Evolutionary conservation across 2,113 vertebrate species (phyloP), one percentile per base, ranked within the genome.

Genomic region (Pipa parva): DNA sequence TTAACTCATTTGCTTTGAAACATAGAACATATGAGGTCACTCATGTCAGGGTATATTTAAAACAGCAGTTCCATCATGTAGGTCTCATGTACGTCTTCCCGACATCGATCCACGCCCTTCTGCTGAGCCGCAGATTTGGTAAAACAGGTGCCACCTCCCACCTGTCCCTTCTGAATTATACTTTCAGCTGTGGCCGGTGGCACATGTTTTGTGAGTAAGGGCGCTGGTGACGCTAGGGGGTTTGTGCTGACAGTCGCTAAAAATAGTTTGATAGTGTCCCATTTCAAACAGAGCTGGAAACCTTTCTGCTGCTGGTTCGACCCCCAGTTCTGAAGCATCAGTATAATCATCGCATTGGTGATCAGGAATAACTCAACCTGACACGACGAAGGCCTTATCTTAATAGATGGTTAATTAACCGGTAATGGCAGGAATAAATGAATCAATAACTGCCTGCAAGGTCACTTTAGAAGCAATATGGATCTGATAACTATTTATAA

Each of bases 241-340:
- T 46, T 31, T 28, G 52, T 59, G 65, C 33, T 59, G 57, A 68
- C 66, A 61, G 58, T 24, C 8, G 13, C 66, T 70, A 70, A 70
- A 58, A 70, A 70, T 70, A 70, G 58, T 7, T 9, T 6, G 2
- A 6, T 11, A 8, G 58, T 61, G 60, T 70, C 57, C 48, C 33
- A 29, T 70, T 70, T 59, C 66, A 69, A 3, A 7, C 9, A 25
- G 45, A 13, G 25, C 22, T 5, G 36, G 22, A 42, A 48, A 24
- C 49, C 50, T 27, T 8, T 29, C 20, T 42, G 25, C n/a, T 20
- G 25, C 29, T n/a, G n/a, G n/a, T 45, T 31, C 2, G 39, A 42
- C 39, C 39, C 39, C 37, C 39, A 13, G 5, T 39, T 3, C 13
- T 13, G 36, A 11, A 42, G 39, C 1, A 15, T 17, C 39, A 42